A percentile compares a stretch with the other conserved stretches of the same genome.
These are phyloP conservation scores for Lophochroa leadbeateri DNA, from an alignment of 2,113 vertebrate species.

Conservation along the genomic window DNA sequence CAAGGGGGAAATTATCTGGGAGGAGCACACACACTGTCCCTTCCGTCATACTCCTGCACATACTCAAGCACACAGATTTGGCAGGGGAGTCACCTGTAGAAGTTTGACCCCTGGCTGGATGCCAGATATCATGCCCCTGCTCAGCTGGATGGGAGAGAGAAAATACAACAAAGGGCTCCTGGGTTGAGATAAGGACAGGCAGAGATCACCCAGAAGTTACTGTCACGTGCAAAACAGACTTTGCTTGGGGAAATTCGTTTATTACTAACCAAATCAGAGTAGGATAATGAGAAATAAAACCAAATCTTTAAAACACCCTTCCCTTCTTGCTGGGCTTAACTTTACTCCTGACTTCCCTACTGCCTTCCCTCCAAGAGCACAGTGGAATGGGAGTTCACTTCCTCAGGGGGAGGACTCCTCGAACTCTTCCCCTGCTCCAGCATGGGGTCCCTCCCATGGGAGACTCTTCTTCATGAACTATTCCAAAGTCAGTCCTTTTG, in stretches of 20 bases:
- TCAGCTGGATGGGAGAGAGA: neutral
- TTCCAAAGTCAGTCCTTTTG: neutral
- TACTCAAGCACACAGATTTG: neutral
- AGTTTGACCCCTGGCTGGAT: neutral
- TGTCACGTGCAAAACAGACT: neutral
- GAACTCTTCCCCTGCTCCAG: neutral
- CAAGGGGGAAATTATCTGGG: rapidly evolving
- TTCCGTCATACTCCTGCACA: too few relatives aligned
- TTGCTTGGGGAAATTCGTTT: neutral
- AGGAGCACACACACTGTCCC: rapidly evolving
- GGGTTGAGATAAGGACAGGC: neutral
- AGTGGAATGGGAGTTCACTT: neutral
- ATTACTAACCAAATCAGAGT: neutral
- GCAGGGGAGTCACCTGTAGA: neutral
- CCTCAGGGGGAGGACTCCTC: neutral
- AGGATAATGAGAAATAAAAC: neutral
- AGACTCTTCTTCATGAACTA: neutral
- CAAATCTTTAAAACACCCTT: neutral
- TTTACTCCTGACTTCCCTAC: neutral
- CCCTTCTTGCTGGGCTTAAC: neutral
- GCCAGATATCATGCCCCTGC: neutral
- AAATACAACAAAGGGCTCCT: neutral
- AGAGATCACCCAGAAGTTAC: neutral
- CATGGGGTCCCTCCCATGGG: neutral
- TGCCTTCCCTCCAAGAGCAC: neutral